Evolutionary conservation across 2,888 invertebrate genomes (phyloP).

Genomic region (Latheticus oryzae): DNA sequence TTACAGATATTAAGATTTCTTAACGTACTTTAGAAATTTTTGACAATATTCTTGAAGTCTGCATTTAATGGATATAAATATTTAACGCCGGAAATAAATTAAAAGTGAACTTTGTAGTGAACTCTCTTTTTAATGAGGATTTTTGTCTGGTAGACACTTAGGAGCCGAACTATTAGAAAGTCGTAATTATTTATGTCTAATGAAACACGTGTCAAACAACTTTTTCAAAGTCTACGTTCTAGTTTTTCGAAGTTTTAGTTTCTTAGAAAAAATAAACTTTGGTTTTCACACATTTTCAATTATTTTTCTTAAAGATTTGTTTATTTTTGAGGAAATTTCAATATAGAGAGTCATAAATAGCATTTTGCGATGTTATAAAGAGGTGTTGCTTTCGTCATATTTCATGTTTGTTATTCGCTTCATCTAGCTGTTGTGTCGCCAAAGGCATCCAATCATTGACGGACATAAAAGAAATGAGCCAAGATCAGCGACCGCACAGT

Average conservation of each 20-base stretch:
- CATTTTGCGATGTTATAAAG: slow-evolving; percentile 23
- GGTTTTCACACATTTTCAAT: slow-evolving; percentile 11
- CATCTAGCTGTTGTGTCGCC: slow-evolving; percentile 34
- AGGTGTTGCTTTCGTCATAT: slow-evolving; percentile 26
- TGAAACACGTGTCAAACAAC: slow-evolving; percentile 15
- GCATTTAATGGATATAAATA: too few species aligned
- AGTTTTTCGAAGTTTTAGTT: slow-evolving; percentile 1
- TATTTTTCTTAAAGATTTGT: slow-evolving; percentile 25
- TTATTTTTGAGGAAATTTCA: slow-evolving; percentile 14
- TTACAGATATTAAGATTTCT: too few species aligned
- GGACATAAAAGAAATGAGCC: slow-evolving; percentile 34
- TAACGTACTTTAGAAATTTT: too few species aligned
- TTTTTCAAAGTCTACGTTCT: not conserved
- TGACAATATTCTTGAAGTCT: too few species aligned
- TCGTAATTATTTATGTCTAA: slow-evolving; percentile 20
- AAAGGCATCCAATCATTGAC: slow-evolving; percentile 33
- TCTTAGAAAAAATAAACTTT: slow-evolving; percentile 12
- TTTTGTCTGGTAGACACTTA: slow-evolving; percentile 9
- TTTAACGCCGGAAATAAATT: slow-evolving; percentile 4
- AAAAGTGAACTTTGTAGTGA: slow-evolving; percentile 8
- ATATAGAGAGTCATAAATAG: slow-evolving; percentile 19
- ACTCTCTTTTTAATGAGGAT: slow-evolving; percentile 1
- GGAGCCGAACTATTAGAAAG: slow-evolving; percentile 23
- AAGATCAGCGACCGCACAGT: slow-evolving; percentile 42
- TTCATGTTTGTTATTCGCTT: slow-evolving; percentile 30